These are phyloP conservation scores for Pantherophis guttatus DNA, from an alignment of 2,113 vertebrate species.

Conservation along the genomic window DNA sequence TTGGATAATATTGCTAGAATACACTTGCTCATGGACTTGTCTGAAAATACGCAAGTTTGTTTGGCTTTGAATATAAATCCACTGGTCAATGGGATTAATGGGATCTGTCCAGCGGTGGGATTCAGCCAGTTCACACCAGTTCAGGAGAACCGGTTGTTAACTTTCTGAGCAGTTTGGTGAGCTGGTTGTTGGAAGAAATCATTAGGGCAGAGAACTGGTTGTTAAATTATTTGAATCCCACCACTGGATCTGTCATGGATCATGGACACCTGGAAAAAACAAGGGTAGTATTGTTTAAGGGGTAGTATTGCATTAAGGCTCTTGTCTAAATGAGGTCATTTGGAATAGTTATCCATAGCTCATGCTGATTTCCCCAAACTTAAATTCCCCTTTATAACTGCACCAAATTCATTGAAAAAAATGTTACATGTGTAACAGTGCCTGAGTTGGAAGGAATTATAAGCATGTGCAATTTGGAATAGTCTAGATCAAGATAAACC, in stretches of 20 bases:
- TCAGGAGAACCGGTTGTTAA: too few relatives aligned
- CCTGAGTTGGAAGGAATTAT: neutral
- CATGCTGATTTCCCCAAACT: neutral
- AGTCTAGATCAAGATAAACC: neutral
- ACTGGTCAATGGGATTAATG: neutral
- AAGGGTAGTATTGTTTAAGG: neutral
- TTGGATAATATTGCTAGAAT: neutral
- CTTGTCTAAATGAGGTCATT: neutral
- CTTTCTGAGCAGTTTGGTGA: too few relatives aligned
- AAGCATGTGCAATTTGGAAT: neutral
- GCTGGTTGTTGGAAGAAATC: too few relatives aligned
- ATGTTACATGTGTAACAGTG: neutral
- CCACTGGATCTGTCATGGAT: neutral
- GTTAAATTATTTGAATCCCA: too few relatives aligned
- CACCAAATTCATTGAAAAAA: neutral
- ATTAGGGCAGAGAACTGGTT: too few relatives aligned
- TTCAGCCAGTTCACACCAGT: neutral
- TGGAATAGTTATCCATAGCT: neutral
- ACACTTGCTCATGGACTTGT: neutral
- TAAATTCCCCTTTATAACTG: neutral
- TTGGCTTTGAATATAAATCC: neutral
- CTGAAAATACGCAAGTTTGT: neutral
- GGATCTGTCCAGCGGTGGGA: neutral
- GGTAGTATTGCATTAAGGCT: neutral
- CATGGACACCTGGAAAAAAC: neutral